Conservation (phyloP, 2,888 invertebrate genomes). For the Drosophila nigricruria region DNA sequence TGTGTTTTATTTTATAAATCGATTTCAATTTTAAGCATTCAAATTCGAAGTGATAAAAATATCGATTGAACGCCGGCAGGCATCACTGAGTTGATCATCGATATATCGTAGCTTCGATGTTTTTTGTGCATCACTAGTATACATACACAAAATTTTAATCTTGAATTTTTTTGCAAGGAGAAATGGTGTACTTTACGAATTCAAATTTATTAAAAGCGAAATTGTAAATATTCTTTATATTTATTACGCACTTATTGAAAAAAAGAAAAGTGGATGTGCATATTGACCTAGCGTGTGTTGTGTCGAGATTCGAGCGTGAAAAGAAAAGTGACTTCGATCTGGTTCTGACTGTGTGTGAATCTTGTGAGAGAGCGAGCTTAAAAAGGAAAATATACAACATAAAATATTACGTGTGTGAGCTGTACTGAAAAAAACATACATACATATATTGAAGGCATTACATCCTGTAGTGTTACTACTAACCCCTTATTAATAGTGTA, state of each 20-base stretch:
- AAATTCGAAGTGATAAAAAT: neutral
- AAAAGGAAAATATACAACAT: constrained; percentile 62
- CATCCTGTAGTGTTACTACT: constrained; percentile 69
- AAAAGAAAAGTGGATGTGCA: constrained; percentile 79
- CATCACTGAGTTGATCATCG: neutral
- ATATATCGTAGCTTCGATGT: neutral
- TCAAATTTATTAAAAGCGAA: constrained; percentile 63
- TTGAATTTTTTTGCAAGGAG: constrained; percentile 40
- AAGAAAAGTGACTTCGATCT: constrained; percentile 69
- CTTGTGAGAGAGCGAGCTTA: constrained; percentile 77
- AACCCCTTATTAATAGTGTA: constrained; percentile 77
- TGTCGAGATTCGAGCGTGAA: constrained; percentile 72
- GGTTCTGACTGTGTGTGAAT: constrained; percentile 76
- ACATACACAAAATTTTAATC: constrained; percentile 49
- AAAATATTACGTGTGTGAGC: constrained; percentile 74
- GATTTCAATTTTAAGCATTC: neutral
- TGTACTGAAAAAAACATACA: constrained; percentile 63
- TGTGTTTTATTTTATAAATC: neutral
- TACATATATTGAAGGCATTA: constrained; percentile 62
- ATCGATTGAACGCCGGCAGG: constrained; percentile 3
- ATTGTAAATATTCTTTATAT: constrained; percentile 79
- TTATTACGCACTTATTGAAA: constrained; percentile 71
- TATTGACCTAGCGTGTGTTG: constrained; percentile 72
- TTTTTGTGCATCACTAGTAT: constrained; percentile 15
- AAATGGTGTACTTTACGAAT: constrained; percentile 64